Percentiles rank a stretch among this genome's conserved stretches.
Evolutionary conservation across 2,113 vertebrate genomes (phyloP).

Genomic region (Cheirogaleus medius): DNA sequence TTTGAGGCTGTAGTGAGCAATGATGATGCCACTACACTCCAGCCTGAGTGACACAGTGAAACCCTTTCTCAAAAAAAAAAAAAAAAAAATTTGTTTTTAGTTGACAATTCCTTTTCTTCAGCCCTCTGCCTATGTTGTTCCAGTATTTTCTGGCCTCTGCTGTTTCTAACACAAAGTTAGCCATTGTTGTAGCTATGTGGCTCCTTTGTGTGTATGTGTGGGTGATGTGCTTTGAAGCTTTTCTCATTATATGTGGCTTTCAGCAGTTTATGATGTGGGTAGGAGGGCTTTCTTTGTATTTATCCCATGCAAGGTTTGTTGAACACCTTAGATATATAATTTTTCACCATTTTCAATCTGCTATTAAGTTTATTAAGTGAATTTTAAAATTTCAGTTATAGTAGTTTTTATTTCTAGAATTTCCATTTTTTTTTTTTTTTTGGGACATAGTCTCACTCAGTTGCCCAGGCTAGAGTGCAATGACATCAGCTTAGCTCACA

Average conservation of each 20-base stretch:
- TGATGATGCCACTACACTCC: no score
- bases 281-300: background rate
- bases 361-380: background rate
- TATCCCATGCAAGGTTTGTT: background rate
- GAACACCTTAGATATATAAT: background rate
- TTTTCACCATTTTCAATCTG: background rate
- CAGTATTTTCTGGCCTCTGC: background rate
- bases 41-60: no score
- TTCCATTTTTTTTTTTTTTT: background rate
- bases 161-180: background rate
- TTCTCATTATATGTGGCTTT: background rate
- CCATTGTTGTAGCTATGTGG: fast-evolving
- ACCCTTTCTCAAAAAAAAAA: no score
- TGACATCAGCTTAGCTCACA: no score
- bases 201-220: background rate
- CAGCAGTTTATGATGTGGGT: background rate
- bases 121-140: background rate
- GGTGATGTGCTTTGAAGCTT: background rate
- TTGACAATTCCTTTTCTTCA: background rate
- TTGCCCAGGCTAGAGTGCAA: no score
- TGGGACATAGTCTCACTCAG: no score
- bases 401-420: background rate
- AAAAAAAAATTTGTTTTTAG: no score
- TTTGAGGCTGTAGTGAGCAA: no score
- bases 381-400: background rate